Base-by-base conservation (phyloP, 92 coral and sea anemone genomes). In the Epizoanthus ramosus region DNA sequence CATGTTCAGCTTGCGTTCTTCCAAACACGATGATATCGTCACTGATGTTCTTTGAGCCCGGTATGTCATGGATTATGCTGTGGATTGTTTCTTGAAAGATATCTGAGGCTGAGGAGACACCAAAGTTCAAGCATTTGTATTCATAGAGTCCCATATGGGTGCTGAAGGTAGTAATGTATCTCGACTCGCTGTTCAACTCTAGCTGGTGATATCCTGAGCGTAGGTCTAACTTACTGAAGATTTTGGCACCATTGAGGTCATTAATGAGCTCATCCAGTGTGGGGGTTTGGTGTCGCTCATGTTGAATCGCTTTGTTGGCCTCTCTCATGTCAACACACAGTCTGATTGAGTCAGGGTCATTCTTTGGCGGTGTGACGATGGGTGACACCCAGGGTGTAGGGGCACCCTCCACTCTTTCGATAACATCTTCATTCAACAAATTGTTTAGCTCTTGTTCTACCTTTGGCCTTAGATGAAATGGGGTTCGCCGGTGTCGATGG, bases 271-370 rank as follows among this genome's bases (percentile, higher is more conserved):
- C 71, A 60, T 58, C 83, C n/a, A 47, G 52, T 54, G 83, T 77
- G 43, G 83, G 71, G 31, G 47, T 77, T 16, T 57, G 63, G 52
- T 81, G 85, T 39, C 67, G 76, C 39, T 56, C 47, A 31, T 71
- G 45, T 35, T 60, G 61, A 45, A 77, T 77, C 22, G 83, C 83
- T 63, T 60, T 63, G 16, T 77, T 77, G 65, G 85, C 76, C 43
- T 81, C 75, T 60, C 85, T 37, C 85, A 81, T 68, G 43, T 81
- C 85, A 18, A 80, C 85, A 80, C 85, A 80, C 13, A 80, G 52
- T 35, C 76, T 73, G 19, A 81, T 69, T 31, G 53, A 63, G n/a
- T 69, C 73, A 64, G 64, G 28, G 43, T 81, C 79, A 60, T 57
- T 70, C 67, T 81, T 80, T 16, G 80, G 79, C 8, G 39, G 33